These are phyloP conservation scores for Falco biarmicus DNA, from an alignment of 2,797 vertebrate species.

Conservation along the genomic window DNA sequence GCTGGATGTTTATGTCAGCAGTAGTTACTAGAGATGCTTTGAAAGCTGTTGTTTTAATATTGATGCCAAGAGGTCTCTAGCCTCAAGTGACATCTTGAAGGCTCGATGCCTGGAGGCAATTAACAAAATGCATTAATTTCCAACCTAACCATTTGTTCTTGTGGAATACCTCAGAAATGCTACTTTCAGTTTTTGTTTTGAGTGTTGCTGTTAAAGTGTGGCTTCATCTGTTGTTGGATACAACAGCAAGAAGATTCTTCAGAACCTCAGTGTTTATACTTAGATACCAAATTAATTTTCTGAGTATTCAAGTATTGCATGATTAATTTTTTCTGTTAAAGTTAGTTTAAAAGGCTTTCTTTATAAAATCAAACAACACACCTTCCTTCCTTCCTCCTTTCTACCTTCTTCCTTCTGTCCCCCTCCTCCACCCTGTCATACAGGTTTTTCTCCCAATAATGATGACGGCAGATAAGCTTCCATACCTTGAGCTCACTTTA, in stretches of 20 bases:
- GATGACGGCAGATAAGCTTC: background rate
- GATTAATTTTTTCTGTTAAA: background rate
- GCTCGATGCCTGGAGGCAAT: background rate
- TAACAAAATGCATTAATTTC: background rate
- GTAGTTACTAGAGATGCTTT: background rate
- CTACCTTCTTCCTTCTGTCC: background rate
- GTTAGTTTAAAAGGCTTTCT: background rate
- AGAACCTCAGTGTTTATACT: background rate
- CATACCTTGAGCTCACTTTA: background rate
- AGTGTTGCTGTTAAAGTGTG: background rate
- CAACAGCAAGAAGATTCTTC: background rate
- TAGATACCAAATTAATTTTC: background rate
- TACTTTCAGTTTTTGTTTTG: background rate
- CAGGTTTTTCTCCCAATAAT: background rate
- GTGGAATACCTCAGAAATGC: background rate
- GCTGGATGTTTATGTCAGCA: background rate
- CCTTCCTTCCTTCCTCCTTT: background rate
- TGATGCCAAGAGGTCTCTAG: background rate
- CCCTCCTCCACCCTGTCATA: fast-evolving
- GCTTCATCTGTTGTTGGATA: background rate
- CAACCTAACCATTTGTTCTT: background rate
- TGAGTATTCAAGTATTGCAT: background rate
- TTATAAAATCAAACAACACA: background rate
- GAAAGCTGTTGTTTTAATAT: background rate
- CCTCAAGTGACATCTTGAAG: background rate